Evolutionary conservation across 1,140 invertebrate species (phyloP).

Genomic region (Cyphomyrmex costatus): DNA sequence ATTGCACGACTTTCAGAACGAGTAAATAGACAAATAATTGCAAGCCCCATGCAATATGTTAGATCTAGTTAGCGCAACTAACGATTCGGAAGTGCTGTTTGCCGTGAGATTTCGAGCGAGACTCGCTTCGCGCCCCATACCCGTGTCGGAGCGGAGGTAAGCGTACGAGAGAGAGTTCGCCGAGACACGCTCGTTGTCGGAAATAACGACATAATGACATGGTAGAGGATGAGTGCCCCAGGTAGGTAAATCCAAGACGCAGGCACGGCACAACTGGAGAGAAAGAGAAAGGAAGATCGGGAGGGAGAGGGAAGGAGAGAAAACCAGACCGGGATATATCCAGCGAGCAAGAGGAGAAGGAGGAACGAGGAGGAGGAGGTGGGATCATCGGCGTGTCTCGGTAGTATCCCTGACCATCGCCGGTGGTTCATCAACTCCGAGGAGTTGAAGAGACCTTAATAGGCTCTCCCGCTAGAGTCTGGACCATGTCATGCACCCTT

Average conservation of each 20-base stretch:
- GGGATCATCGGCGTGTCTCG: conserved; percentile 60
- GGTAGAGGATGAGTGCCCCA: conserved; percentile 83
- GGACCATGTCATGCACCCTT: conserved; percentile 73
- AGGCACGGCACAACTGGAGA: conserved; percentile 52
- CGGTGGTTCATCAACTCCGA: conserved; percentile 75
- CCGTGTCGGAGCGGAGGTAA: conserved; percentile 59
- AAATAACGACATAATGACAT: conserved; percentile 87
- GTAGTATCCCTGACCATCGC: conserved; percentile 74
- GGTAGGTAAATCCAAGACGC: conserved; percentile 80
- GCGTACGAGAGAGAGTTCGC: conserved; percentile 75
- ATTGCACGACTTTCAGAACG: neutral
- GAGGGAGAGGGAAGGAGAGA: conserved; percentile 43
- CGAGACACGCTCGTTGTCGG: conserved; percentile 86
- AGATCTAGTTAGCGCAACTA: conserved; percentile 49
- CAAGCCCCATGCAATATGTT: neutral
- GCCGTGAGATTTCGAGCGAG: conserved; percentile 72
- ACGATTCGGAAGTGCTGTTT: conserved; percentile 70
- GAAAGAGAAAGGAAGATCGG: conserved; percentile 27
- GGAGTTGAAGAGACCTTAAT: conserved; percentile 75
- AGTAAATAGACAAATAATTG: conserved; percentile 39
- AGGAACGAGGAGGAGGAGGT: conserved; percentile 20
- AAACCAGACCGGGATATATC: conserved; percentile 54
- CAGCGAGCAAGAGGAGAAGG: conserved; percentile 15
- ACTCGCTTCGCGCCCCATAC: conserved; percentile 71
- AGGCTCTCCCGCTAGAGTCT: conserved; percentile 62